Base-by-base conservation (phyloP, 2,113 vertebrate genomes). In the Sphaerodactylus townsendi region DNA sequence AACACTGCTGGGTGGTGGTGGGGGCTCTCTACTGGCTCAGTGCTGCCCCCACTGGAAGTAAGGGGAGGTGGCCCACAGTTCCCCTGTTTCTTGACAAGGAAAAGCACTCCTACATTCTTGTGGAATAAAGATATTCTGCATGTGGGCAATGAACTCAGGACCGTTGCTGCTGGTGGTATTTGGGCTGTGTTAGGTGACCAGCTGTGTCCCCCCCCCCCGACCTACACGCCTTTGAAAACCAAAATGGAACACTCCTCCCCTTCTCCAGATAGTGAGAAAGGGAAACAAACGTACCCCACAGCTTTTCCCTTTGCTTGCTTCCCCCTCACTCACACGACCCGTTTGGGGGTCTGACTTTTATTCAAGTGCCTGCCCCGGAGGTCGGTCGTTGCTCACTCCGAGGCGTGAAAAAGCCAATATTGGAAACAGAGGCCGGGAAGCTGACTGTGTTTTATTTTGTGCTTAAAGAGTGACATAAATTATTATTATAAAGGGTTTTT, bases 351-450 rank as follows among this genome's bases (percentile, higher is more conserved):
- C 48, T 17, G 11, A 69, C 78, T 3, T 62, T 70, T 71, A 28
- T 83, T 11, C 4, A 84, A 87, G 86, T 87, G 86, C 86, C 86
- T 87, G 65, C 23, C 71, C 68, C 48, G 35, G 30, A 71, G 82
- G 50, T 56, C 39, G 82, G 50, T 56, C n/a, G 8, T 17, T 65
- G 59, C 17, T 86, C 25, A 77, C 13, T 79, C 41, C 3, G 73
- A 65, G 79, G 53, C 2, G 35, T 44, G 44, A 4, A 64, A 56
- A 62, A 82, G 74, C 53, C n/a, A 77, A 71, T 77, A 62, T 59
- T 71, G 28, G 62, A 86, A 53, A 50, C 50, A 56, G 53, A 59
- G 71, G n/a, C 50, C 4, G 11, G 21, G 53, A 48, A 74, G 46
- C 59, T 7, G 33, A 53, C 46, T 35, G 53, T 53, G 62, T 41